phyloP scores from a whole-genome alignment of 2,888 invertebrate species.

The Oscheius sp. region DNA sequence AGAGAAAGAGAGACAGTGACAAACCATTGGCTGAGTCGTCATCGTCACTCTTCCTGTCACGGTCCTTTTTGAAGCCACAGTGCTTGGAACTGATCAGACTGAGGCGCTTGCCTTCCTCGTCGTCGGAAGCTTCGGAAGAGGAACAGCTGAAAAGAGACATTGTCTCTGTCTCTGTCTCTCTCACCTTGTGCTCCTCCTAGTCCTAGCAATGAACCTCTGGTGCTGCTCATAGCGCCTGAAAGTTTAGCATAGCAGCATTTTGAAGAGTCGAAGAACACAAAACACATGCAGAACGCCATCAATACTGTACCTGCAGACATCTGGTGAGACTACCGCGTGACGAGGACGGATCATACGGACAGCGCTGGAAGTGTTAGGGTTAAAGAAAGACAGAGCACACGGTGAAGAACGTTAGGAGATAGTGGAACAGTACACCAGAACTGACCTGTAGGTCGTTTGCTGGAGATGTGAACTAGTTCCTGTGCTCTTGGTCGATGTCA shows the following conservation, averaged over 20 bases:
- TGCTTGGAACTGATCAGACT: slow-evolving; percentile 56
- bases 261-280: not conserved
- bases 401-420: not conserved
- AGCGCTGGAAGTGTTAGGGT: slow-evolving; percentile 48
- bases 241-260: not conserved
- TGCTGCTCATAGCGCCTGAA: slow-evolving; percentile 65
- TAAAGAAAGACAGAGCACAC: slow-evolving; percentile 3
- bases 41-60: slow-evolving; percentile 26
- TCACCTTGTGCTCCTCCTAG: slow-evolving; percentile 61
- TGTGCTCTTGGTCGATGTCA: slow-evolving; percentile 51
- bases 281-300: not conserved
- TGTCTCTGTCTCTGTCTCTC: not conserved
- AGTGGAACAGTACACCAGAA: slow-evolving; percentile 8
- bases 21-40: slow-evolving; percentile 34
- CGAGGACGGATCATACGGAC: slow-evolving; percentile 70
- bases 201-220: slow-evolving; percentile 54
- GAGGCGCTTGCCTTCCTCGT: slow-evolving; percentile 75
- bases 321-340: slow-evolving; percentile 69
- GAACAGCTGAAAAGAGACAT: slow-evolving; percentile 82
- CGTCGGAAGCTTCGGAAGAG: slow-evolving; percentile 91
- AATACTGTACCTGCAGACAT: slow-evolving; percentile 54
- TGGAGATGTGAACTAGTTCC: slow-evolving; percentile 38
- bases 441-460: slow-evolving; percentile 50
- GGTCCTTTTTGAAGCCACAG: slow-evolving; percentile 33
- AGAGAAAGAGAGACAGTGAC: not conserved